Evolutionary conservation across 1,140 invertebrate species (phyloP), one percentile per base, ranked within the genome.

Genomic region (Cylas formicarius): DNA sequence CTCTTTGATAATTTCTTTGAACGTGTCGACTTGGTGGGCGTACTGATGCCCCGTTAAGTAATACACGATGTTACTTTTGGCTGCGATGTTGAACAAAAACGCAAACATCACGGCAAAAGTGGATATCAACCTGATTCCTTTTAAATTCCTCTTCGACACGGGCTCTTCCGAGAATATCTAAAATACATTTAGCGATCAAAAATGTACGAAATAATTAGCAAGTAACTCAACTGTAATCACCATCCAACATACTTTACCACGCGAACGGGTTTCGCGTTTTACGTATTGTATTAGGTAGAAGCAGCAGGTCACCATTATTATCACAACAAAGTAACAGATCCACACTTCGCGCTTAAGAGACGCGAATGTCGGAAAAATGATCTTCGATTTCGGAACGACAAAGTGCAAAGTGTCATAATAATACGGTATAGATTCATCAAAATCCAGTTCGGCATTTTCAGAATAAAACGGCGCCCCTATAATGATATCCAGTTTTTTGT

Each of bases 371-470:
- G 11, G 11, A 31, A 13, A 31, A 11, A 31, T 31, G 4, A 5
- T 31, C 5, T 31, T 31, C 29, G 29, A 31, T 11, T 31, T 31
- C 11, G 29, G 29, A 6, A 31, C 29, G 18, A 31, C 18, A 11
- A 31, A 13, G 11, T 11, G 29, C 11, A 31, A 31, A 6, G 7
- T 31, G 11, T 31, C 29, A 5, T 13, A 13, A 16, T 13, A 31
- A 31, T 31, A 31, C 5, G 11, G 13, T 7, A 31, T 17, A 7
- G 29, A 13, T 11, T n/a, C 11, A 31, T 31, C 29, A 31, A 31
- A 31, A 11, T 31, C 29, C 29, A 31, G 29, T 11, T 31, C 29
- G 11, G 29, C 29, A 16, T 31, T 31, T 11, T 31, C 29, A 5
- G 29, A 13, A 11, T 31, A 31, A 11, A 31, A 31, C 11, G 29